Evolutionary conservation across 2,888 invertebrate genomes (phyloP), one percentile per base, ranked within the genome.

Genomic region (Cataglyphis rosenhaueri): DNA sequence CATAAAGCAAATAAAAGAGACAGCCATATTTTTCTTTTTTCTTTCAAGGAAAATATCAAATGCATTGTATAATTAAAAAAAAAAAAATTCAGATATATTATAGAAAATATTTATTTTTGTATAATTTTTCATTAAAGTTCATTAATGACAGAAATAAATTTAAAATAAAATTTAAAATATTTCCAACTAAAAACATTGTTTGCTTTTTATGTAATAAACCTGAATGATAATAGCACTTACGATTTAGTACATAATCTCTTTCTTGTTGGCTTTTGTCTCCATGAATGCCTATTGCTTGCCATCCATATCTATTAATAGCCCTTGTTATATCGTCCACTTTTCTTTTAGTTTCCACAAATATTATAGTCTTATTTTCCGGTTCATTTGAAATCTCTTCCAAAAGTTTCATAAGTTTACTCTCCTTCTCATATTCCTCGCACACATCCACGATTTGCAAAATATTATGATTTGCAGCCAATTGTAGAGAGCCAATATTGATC

Each of bases 331-430:
- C 96, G 93, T 97, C 97, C 61, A 96, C 96, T 93, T 96, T 96
- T 75, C 96, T 94, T 91, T 97, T 97, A 1, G 97, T 97, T 92
- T 97, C 96, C 59, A 96, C 96, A 94, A 97, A 97, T 84, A 97
- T 96, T 81, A 97, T 95, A 6, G 96, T 96, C 90, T 97, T 97
- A 92, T 96, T 96, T 86, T 96, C 96, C 62, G 95, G 95, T 87
- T 96, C 96, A 81, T 95, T 95, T 92, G 96, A 96, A 73, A 96
- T 96, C 90, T 96, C 96, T 90, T 95, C 95, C 79, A 96, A 91
- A n/a, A 96, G 93, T 86, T 95, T 95, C 92, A 95, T 95, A 81
- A 96, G 93, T 90, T 96, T 96, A 86, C 94, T 93, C 88, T 96
- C 96, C 89, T 96, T 96, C 89, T 96, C 96, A 84, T 95, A 95